Evolutionary conservation across 2,113 vertebrate genomes (phyloP).

Genomic region (Hippopotamus amphibius): DNA sequence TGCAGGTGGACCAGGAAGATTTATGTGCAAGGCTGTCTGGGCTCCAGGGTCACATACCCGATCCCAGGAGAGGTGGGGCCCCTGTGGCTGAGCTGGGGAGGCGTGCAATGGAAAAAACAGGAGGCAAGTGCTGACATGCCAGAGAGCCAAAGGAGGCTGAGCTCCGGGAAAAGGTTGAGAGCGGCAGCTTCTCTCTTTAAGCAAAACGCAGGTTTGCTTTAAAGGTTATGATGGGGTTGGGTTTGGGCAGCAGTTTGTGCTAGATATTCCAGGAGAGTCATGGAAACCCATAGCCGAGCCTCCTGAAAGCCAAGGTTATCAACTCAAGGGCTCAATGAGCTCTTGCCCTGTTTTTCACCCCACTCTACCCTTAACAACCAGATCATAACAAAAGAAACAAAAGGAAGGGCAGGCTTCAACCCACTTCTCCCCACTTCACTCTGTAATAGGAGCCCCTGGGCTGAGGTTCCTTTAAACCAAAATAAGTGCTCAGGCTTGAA

Average conservation of each 20-base stretch:
- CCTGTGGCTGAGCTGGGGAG: slow-evolving; percentile 3
- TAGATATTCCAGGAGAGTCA: slow-evolving; percentile 10
- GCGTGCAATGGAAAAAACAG: slow-evolving; percentile 66
- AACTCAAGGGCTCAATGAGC: slow-evolving; percentile 21
- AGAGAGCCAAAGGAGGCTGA: not conserved
- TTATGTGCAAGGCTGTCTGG: slow-evolving; percentile 65
- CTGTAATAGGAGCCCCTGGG: slow-evolving; percentile 34
- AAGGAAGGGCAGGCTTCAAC: not conserved
- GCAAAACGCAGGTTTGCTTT: slow-evolving; percentile 9
- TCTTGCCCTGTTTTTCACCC: slow-evolving; percentile 69
- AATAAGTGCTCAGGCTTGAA: slow-evolving; percentile 5
- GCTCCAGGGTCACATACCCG: slow-evolving; percentile 66
- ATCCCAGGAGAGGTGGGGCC: slow-evolving; percentile 65
- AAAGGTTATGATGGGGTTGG: not conserved
- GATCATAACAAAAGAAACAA: slow-evolving; percentile 56
- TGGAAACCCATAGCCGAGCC: not conserved
- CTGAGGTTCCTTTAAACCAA: slow-evolving; percentile 34
- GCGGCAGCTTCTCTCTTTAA: not conserved
- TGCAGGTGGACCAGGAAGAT: slow-evolving; percentile 77
- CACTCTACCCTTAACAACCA: slow-evolving; percentile 62
- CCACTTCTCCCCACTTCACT: slow-evolving; percentile 54
- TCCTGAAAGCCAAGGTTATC: slow-evolving; percentile 71
- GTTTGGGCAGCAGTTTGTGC: not conserved
- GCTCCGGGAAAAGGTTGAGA: not conserved
- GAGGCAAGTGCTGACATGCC: slow-evolving; percentile 63